A percentile compares a stretch with the other conserved stretches of the same genome.
Conservation (phyloP, 1,140 invertebrate genomes). For the Cydia splendana region DNA sequence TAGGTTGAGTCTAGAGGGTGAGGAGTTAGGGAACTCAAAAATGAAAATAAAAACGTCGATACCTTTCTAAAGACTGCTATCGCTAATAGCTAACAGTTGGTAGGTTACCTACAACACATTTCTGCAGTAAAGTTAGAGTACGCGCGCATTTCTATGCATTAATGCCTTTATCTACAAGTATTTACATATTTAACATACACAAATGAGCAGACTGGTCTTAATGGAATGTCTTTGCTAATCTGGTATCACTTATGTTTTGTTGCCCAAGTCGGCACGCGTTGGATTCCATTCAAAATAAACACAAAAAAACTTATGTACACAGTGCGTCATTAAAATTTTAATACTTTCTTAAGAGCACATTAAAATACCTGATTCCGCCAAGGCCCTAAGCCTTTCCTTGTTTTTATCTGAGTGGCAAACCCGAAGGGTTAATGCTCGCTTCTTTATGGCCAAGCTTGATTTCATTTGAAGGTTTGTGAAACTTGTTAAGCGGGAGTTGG, state of each 20-base stretch:
- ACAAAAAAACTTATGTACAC: neutral
- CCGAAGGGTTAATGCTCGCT: slow-evolving; percentile 2
- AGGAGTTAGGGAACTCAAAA: too few relatives aligned
- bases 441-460: slow-evolving; percentile 5
- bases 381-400: slow-evolving; percentile 20
- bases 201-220: too few relatives aligned
- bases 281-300: neutral
- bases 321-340: slow-evolving; percentile 22
- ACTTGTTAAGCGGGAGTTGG: neutral
- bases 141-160: too few relatives aligned
- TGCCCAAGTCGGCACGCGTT: neutral
- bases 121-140: too few relatives aligned
- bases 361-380: slow-evolving; percentile 16
- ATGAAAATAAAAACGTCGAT: too few relatives aligned
- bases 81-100: too few relatives aligned
- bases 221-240: too few relatives aligned
- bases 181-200: too few relatives aligned
- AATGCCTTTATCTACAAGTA: too few relatives aligned
- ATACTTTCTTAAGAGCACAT: slow-evolving; percentile 22
- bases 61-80: too few relatives aligned
- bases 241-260: neutral
- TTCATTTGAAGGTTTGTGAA: neutral
- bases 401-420: slow-evolving; percentile 15
- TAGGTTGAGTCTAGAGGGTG: too few relatives aligned
- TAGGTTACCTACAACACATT: too few relatives aligned